A percentile compares a stretch with the other conserved stretches of the same genome.
phyloP scores from a whole-genome alignment of 2,888 invertebrate species.

The Caenorhabditis macrosperma region DNA sequence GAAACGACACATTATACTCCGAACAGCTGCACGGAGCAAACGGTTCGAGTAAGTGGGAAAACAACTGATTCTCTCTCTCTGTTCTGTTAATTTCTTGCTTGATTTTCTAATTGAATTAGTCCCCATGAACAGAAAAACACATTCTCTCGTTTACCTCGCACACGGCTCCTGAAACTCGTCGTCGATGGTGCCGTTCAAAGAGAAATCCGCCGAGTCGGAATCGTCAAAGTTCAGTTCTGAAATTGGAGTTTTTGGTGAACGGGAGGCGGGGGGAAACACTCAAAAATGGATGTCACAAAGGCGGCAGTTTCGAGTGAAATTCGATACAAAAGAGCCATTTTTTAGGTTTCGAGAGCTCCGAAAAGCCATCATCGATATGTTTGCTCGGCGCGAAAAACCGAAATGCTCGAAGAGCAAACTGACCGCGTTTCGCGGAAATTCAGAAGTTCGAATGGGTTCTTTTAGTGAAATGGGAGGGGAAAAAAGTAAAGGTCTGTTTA shows the following conservation, averaged over 20 bases:
- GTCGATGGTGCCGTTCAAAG: slow-evolving; percentile 49
- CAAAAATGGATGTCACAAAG: slow-evolving; percentile 42
- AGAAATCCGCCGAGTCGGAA: slow-evolving; percentile 54
- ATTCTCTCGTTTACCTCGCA: slow-evolving; percentile 39
- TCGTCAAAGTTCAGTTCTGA: slow-evolving; percentile 62
- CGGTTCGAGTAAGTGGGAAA: neutral
- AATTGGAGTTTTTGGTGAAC: slow-evolving; percentile 9
- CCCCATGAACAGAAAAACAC: too few species aligned
- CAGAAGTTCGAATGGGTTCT: neutral
- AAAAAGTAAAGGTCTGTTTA: slow-evolving; percentile 27
- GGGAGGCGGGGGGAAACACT: neutral
- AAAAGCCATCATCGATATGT: slow-evolving; percentile 33
- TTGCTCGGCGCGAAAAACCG: slow-evolving; percentile 30
- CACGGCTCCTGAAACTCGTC: slow-evolving; percentile 48
- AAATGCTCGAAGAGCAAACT: slow-evolving; percentile 26
- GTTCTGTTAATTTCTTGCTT: neutral
- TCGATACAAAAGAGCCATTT: slow-evolving; percentile 43
- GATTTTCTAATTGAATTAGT: neutral
- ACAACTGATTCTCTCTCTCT: neutral
- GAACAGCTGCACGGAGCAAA: too few species aligned
- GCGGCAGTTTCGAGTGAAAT: slow-evolving; percentile 46
- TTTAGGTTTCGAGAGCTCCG: slow-evolving; percentile 37
- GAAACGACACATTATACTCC: too few species aligned
- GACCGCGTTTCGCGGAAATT: slow-evolving; percentile 9
- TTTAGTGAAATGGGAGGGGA: neutral